Percentiles rank a stretch among this genome's conserved stretches.
Conservation (phyloP, 2,888 invertebrate genomes). For the Calameuta pallipes region DNA sequence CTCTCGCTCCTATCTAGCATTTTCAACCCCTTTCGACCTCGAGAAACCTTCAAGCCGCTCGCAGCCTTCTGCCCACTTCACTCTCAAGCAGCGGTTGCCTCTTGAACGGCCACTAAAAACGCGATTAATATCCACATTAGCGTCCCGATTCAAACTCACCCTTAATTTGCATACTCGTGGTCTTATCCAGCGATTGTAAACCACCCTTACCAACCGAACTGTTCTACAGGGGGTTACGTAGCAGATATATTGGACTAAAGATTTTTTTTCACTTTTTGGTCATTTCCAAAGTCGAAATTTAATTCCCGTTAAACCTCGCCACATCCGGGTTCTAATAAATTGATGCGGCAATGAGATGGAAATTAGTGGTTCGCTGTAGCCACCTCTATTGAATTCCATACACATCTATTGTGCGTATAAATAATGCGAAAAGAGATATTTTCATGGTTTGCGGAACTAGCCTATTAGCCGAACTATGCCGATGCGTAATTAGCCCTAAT, state of each 20-base stretch:
- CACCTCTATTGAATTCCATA: not conserved
- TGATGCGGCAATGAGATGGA: not conserved
- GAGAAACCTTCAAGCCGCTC: not conserved
- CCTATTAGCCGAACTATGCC: not conserved
- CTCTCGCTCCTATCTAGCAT: not conserved
- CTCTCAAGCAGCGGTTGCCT: not conserved
- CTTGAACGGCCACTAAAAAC: conserved; percentile 22
- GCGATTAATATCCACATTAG: conserved; percentile 30
- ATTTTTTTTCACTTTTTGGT: not conserved
- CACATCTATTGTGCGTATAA: not conserved
- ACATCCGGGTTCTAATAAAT: not conserved
- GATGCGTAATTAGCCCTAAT: not conserved
- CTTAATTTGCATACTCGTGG: conserved; percentile 14
- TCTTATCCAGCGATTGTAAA: not conserved
- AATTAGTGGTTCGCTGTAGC: not conserved
- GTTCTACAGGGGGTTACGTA: not conserved
- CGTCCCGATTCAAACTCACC: conserved; percentile 18
- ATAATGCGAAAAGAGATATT: not conserved
- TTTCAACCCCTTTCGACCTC: not conserved
- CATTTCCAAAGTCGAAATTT: not conserved
- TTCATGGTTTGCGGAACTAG: not conserved
- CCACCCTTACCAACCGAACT: not conserved
- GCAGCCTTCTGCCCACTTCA: not conserved
- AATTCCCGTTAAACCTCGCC: not conserved
- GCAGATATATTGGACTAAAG: not conserved